Evolutionary conservation across 2,888 invertebrate species (phyloP).

Genomic region (Harpalus rubripes): DNA sequence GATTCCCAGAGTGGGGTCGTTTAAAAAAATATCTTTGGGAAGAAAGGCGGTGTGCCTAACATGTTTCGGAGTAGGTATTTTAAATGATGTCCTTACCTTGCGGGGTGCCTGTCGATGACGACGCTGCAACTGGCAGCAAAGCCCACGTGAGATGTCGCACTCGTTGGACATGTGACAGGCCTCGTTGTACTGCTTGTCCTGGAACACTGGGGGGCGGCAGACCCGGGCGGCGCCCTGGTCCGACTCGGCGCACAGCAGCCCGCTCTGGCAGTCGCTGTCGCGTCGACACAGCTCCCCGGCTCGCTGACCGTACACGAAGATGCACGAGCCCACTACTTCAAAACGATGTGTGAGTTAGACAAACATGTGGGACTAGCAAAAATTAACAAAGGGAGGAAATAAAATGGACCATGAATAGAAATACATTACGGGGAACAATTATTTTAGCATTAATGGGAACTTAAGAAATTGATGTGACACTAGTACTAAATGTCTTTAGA

Average conservation of each 20-base stretch:
- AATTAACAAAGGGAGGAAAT: too few relatives aligned
- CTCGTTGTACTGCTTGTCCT: conserved; percentile 91
- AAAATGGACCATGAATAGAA: too few relatives aligned
- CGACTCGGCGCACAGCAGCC: conserved; percentile 87
- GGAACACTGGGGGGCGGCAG: conserved; percentile 88
- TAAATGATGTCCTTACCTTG: conserved; percentile 80
- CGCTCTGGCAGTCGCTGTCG: conserved; percentile 92
- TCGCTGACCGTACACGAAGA: conserved; percentile 86
- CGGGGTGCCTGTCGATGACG: conserved; percentile 91
- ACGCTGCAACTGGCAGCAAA: conserved; percentile 92
- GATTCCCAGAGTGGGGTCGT: too few relatives aligned
- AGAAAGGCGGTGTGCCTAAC: too few relatives aligned
- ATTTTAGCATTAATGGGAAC: too few relatives aligned
- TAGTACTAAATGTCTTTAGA: too few relatives aligned
- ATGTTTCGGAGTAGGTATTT: too few relatives aligned
- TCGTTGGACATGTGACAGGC: conserved; percentile 90
- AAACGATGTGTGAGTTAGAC: too few relatives aligned
- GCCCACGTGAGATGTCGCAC: conserved; percentile 90
- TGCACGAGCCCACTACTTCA: conserved; percentile 82
- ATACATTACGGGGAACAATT: too few relatives aligned
- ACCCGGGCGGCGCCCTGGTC: conserved; percentile 84
- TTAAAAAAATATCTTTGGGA: too few relatives aligned
- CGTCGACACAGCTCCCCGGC: conserved; percentile 90
- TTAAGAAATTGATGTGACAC: too few relatives aligned
- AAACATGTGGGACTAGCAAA: too few relatives aligned